Evolutionary conservation across 2,888 invertebrate species (phyloP).

Genomic region (Torymus aiolomorphi): DNA sequence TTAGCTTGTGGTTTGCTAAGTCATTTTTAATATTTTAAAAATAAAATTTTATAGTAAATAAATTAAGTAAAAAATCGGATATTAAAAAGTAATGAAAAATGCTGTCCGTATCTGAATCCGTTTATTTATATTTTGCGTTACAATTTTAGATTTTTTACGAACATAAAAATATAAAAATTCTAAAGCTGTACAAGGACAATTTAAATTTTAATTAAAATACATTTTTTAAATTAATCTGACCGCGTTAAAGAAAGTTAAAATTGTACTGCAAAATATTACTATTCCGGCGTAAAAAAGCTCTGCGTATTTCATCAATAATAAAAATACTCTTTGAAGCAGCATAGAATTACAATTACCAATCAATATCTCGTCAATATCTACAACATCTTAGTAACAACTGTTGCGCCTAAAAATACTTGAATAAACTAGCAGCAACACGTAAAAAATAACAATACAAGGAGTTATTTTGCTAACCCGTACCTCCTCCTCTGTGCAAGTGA

Average conservation of each 20-base stretch:
- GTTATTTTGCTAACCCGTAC: constrained; percentile 66
- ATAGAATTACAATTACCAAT: constrained; percentile 43
- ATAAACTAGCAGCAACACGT: constrained; percentile 55
- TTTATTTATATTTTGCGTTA: constrained; percentile 5
- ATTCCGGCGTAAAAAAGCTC: constrained; percentile 35
- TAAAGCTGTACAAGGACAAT: no score
- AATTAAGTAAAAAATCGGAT: background rate
- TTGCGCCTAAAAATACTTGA: constrained; percentile 44
- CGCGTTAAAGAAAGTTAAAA: constrained; percentile 1
- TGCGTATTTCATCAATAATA: constrained; percentile 24
- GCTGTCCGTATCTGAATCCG: constrained; percentile 30
- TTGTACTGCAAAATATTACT: constrained; percentile 16
- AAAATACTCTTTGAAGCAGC: constrained; percentile 41
- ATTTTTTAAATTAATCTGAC: constrained; percentile 5
- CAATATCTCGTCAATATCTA: constrained; percentile 36
- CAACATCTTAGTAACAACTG: constrained; percentile 48
- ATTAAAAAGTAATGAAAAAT: constrained; percentile 5
- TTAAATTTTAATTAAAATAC: background rate
- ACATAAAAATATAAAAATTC: no score
- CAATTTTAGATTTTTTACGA: background rate
- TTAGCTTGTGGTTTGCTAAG: no score
- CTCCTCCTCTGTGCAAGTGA: constrained; percentile 70
- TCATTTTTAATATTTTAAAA: background rate
- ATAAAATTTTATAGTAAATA: background rate
- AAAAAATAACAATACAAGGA: constrained; percentile 55